A percentile compares a stretch with the other conserved stretches of the same genome.
phyloP scores from a whole-genome alignment of 2,113 vertebrate genomes.

The Archilochus colubris region DNA sequence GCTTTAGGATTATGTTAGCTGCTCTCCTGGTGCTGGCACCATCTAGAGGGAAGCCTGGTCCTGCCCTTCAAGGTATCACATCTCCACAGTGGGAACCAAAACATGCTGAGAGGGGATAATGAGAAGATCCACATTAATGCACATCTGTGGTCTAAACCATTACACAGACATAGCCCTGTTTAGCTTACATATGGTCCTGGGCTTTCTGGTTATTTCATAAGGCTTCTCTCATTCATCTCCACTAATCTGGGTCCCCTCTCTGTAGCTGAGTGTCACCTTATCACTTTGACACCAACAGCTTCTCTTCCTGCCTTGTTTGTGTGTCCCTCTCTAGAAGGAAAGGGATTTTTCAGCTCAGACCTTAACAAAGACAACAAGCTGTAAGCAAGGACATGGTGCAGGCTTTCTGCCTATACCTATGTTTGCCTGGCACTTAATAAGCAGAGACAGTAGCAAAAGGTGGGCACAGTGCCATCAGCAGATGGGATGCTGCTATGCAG shows the following conservation, averaged over 20 bases:
- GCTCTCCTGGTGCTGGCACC: neutral
- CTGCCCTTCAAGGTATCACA: rapidly evolving
- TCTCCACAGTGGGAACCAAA: neutral
- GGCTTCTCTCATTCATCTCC: neutral
- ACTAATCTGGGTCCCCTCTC: neutral
- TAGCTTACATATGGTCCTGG: neutral
- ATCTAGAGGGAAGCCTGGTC: neutral
- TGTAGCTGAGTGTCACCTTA: neutral
- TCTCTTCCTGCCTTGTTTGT: neutral
- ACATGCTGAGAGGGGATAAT: neutral
- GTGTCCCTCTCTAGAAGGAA: neutral
- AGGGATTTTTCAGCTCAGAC: neutral
- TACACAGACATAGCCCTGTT: neutral
- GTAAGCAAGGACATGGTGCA: neutral
- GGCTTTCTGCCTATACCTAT: slow-evolving; percentile 3
- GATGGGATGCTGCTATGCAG: slow-evolving; percentile 2
- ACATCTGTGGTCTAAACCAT: neutral
- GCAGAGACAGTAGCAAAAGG: slow-evolving; percentile 14
- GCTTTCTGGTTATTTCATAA: neutral
- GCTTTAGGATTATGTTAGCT: neutral
- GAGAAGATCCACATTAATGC: neutral
- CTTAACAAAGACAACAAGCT: neutral
- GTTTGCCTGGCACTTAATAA: slow-evolving; percentile 9
- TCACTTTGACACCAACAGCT: neutral
- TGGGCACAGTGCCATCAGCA: slow-evolving; percentile 44